Evolutionary conservation across 2,888 invertebrate species (phyloP), one percentile per base, ranked within the genome.

Genomic region (Heliconius ethilla): DNA sequence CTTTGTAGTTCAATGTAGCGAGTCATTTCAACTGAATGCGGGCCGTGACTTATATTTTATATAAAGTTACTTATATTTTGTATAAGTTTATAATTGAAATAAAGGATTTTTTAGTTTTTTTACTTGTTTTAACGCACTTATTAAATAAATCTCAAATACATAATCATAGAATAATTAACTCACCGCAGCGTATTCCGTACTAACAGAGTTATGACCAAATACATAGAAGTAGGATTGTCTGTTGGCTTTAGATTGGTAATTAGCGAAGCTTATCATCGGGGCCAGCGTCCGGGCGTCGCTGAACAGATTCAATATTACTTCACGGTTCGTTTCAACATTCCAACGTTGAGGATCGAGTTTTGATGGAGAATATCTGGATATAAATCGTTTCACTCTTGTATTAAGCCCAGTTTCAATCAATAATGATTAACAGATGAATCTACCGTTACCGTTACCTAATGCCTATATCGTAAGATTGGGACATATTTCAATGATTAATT

Each of bases 221-320:
- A 98, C 97, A 87, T 98, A 98, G 95, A 98, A 97, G 89, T 97
- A 98, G 76, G 97, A 97, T 86, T 96, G 96, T 1, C 96, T 95
- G 91, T 97, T 97, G 40, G 96, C 95, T 83, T 95, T 95, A 7
- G 97, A 96, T 86, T 98, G 97, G 88, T 97, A 96, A 89, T 96
- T 95, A 27, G 96, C 97, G 80, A 96, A 96, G 90, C 96, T 95
- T 81, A 98, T 94, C 82, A 97, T 92, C 0, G 98, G 99, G 1
- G 98, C 97, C 33, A 97, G 96, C 29, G 97, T 97, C 78, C 97
- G 95, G 11, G 98, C 98, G 91, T 99, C 99, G 76, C 98, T 98
- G 80, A 99, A 95, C 79, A 98, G 96, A 87, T 98, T 97, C 82
- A 99, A 95, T 9, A 99, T 96, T 75, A 96, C 95, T 89, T 98